These are phyloP conservation scores for Mythimna pallens DNA, from an alignment of 2,888 invertebrate species.

Conservation along the genomic window DNA sequence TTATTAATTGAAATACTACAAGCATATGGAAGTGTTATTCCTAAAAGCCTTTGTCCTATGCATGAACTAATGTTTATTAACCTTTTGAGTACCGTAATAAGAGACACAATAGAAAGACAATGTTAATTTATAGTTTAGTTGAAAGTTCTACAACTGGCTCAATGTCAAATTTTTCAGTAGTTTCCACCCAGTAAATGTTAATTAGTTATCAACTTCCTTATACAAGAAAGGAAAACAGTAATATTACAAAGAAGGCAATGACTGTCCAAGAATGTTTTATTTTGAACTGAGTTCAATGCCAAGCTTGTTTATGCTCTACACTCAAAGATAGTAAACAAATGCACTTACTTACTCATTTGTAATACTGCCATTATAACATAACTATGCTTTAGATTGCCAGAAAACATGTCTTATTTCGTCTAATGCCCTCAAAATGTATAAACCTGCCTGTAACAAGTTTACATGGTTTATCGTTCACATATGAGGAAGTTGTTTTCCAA, in stretches of 20 bases:
- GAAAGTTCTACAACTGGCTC: constrained; percentile 12
- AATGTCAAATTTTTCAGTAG: constrained; percentile 26
- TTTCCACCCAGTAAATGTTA: constrained; percentile 14
- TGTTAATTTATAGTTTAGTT: neutral
- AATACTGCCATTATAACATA: constrained; percentile 2
- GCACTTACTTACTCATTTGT: constrained; percentile 2
- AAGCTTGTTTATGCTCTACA: constrained; percentile 28
- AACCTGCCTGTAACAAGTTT: neutral
- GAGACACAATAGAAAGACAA: no score
- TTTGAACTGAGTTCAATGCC: constrained; percentile 39
- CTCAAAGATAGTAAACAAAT: constrained; percentile 31
- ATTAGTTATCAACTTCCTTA: constrained; percentile 36
- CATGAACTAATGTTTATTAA: neutral
- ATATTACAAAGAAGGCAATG: constrained; percentile 27
- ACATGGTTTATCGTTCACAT: neutral
- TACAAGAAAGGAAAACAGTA: constrained; percentile 25
- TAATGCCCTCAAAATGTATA: neutral
- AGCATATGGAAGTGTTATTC: constrained; percentile 1
- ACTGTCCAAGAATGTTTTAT: constrained; percentile 30
- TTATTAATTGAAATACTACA: neutral
- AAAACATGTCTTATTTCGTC: constrained; percentile 1
- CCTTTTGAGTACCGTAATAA: no score
- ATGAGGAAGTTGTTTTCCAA: constrained; percentile 30
- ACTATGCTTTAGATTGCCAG: neutral
- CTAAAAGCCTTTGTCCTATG: constrained; percentile 29